Evolutionary conservation across 2,113 vertebrate species (phyloP).

Genomic region (Cnemophilus loriae): DNA sequence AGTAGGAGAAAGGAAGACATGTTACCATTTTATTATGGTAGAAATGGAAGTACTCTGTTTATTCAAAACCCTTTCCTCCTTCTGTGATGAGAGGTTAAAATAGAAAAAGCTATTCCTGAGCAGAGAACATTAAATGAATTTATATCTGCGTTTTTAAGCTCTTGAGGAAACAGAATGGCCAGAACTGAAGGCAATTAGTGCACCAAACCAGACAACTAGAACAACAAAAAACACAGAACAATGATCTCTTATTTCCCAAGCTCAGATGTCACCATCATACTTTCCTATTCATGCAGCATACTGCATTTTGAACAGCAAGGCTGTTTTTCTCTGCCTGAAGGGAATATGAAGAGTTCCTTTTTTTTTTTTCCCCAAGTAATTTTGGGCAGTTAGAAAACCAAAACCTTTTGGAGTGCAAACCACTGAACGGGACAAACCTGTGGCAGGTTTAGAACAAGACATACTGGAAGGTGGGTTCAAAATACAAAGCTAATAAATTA

Average conservation of each 20-base stretch:
- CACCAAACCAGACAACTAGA: background rate
- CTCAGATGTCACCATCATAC: slow-evolving; percentile 51
- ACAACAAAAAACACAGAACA: slow-evolving; percentile 15
- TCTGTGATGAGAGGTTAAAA: background rate
- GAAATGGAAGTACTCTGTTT: background rate
- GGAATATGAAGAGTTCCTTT: background rate
- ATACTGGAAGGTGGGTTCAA: background rate
- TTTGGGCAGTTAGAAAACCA: background rate
- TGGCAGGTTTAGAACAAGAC: background rate
- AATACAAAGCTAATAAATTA: background rate
- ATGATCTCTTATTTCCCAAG: slow-evolving; percentile 44
- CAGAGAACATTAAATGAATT: background rate
- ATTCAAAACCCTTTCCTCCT: background rate
- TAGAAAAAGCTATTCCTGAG: background rate
- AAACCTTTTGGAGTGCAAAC: background rate
- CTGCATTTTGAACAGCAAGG: slow-evolving; percentile 1
- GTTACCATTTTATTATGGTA: background rate
- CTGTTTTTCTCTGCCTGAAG: slow-evolving; percentile 22
- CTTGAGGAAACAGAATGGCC: background rate
- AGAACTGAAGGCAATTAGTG: slow-evolving; percentile 13
- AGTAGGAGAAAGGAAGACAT: background rate
- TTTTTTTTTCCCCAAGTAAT: background rate
- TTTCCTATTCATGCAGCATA: slow-evolving; percentile 32
- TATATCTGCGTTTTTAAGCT: background rate
- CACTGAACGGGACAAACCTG: background rate